Base-by-base conservation (phyloP, 2,797 vertebrate genomes). In the Neostethus bicornis region DNA sequence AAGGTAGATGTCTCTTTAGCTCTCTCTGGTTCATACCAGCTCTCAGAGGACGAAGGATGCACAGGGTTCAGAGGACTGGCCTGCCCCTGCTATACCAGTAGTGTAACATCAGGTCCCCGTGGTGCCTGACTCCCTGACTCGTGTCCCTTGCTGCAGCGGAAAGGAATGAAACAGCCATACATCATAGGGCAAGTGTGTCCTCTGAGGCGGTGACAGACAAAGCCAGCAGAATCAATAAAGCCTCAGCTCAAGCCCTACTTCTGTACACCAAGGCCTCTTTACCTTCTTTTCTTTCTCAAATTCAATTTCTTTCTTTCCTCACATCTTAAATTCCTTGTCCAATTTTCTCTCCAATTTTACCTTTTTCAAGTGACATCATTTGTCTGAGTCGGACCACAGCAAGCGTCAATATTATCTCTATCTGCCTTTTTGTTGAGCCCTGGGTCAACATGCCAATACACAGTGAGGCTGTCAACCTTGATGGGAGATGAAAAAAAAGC, bases 171-270 rank as follows among this genome's bases (percentile, higher is more conserved):
- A 62, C 71, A 61, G 60, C 77, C 77, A 88, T 89, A 84, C 77
- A 89, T 89, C 85, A 88, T 71, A 73, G 65, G 61, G 73, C 82
- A 81, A 78, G 62, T 70, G 72, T 75, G 73, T 84, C 83, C 80
- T 78, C 71, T n/a, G 83, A 79, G 81, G 66, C 55, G 0, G 63
- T 73, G 83, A 79, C 75, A 73, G 70, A 84, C 83, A 87, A 85
- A 87, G 77, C 74, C 65, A 75, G 63, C 61, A 66, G 70, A 83
- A 90, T 90, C 85, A 87, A 89, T 89, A 83, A 77, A 82, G 60
- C 60, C 80, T 62, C 31, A 72, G 78, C 78, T 80, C 60, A 72
- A 77, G 72, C 70, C 71, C 65, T 47, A 73, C 73, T 73, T 69
- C 52, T 64, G 55, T 61, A 43, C 60, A 75, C 76, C 61, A 68